Evolutionary conservation across 2,113 vertebrate genomes (phyloP).

Genomic region (Pteropus alecto): DNA sequence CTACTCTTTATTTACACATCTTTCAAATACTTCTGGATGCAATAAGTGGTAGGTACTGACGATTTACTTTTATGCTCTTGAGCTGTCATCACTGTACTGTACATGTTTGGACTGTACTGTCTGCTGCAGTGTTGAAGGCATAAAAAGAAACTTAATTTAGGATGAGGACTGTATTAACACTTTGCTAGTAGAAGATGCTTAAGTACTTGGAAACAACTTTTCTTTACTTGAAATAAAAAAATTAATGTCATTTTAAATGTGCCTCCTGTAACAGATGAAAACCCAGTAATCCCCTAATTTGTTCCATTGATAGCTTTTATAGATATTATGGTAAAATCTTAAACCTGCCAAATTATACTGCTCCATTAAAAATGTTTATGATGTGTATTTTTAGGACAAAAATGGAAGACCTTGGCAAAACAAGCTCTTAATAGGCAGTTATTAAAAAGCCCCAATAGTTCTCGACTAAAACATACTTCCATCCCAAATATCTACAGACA

Average conservation of each 20-base stretch:
- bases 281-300: background rate
- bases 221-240: constrained; percentile 42
- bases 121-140: background rate
- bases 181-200: constrained; percentile 27
- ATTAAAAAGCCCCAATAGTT: background rate
- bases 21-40: constrained; percentile 44
- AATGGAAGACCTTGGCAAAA: constrained; percentile 30
- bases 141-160: constrained; percentile 43
- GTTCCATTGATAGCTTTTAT: background rate
- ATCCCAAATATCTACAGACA: background rate
- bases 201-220: constrained; percentile 50
- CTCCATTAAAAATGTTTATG: constrained; percentile 8
- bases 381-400: constrained; percentile 9
- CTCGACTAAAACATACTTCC: background rate
- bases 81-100: constrained; percentile 39
- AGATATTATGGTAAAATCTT: constrained; percentile 28
- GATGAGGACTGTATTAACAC: constrained; percentile 3
- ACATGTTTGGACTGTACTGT: constrained; percentile 31
- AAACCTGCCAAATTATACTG: background rate
- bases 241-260: constrained; percentile 27
- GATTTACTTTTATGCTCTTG: constrained; percentile 29
- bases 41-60: constrained; percentile 37
- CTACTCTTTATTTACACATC: constrained; percentile 51
- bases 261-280: background rate
- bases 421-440: background rate